phyloP scores from a whole-genome alignment of 1,140 invertebrate species.

The Diorhabda carinulata region DNA sequence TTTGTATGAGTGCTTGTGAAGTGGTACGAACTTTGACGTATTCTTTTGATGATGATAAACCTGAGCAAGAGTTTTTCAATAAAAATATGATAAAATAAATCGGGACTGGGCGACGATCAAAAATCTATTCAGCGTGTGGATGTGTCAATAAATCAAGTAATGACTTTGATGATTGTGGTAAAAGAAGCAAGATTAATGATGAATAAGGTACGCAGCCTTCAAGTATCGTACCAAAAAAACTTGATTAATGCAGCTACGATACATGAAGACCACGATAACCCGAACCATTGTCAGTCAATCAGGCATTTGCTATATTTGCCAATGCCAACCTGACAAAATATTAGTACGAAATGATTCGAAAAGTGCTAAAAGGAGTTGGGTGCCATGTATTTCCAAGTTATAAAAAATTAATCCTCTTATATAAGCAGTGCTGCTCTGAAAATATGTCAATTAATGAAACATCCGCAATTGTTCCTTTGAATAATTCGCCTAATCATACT shows the following conservation, averaged over 20 bases:
- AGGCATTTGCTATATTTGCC: not conserved
- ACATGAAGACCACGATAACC: not conserved
- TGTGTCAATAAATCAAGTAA: not conserved
- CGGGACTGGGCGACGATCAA: too few species aligned
- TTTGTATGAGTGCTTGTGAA: too few species aligned
- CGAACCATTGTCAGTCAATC: not conserved
- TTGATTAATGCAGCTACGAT: not conserved
- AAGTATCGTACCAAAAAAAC: not conserved
- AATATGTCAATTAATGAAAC: too few species aligned
- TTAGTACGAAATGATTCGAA: not conserved
- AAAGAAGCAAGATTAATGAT: not conserved
- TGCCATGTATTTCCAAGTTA: too few species aligned
- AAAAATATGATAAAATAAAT: too few species aligned
- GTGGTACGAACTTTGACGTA: too few species aligned
- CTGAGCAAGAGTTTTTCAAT: too few species aligned
- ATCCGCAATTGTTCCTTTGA: too few species aligned
- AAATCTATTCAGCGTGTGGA: not conserved
- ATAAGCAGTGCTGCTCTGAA: too few species aligned
- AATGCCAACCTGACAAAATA: not conserved
- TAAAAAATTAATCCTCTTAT: too few species aligned
- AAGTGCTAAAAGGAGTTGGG: not conserved
- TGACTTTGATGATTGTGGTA: not conserved
- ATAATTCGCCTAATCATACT: too few species aligned
- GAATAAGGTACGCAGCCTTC: not conserved
- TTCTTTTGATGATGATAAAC: too few species aligned